Evolutionary conservation across 2,797 vertebrate species (phyloP), one percentile per base, ranked within the genome.

Genomic region (Urocyon cinereoargenteus): DNA sequence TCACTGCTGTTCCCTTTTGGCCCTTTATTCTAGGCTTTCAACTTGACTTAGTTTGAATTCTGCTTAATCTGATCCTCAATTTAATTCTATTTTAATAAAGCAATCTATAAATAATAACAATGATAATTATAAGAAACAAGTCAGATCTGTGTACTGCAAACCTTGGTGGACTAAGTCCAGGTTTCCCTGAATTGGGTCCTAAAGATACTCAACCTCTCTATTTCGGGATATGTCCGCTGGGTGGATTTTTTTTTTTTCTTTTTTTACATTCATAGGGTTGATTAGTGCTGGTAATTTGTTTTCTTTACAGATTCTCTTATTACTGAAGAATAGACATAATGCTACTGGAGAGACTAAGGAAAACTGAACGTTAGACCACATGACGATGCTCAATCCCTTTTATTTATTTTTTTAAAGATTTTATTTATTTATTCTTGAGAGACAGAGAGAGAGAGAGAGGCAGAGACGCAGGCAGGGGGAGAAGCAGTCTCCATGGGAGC

Each of bases 1-100:
- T 90, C 57, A 92, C 90, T 97, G 77, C 90, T 96, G 14, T 94
- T 97, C 90, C 92, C 88, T 68, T 96, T 97, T 95, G 87, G 90
- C 55, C 84, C 40, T 96, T 96, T 94, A 87, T 93, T 95, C 55
- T 94, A 87, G 26, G 68, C 51, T 94, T 97, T 96, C 49, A 70
- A 86, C 19, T 92, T 90, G 53, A 95, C 59, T 92, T 95, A 88
- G 62, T 91, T 94, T 93, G 87, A 98, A 86, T 97, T 97, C 55
- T 86, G 85, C 66, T 95, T 95, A 97, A 96, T 96, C 49, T 97
- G 40, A 90, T 90, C 9, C 90, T 78, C n/a, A 82, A 16, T 91
- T 93, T 95, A 96, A 89, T 87, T 97, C 61, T 93, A 40, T 82
- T 94, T 97, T 91, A 79, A 90, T 96, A 72, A 86, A 78, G 18